These are phyloP conservation scores for Pandemis corylana DNA, from an alignment of 2,888 invertebrate genomes.

Conservation along the genomic window DNA sequence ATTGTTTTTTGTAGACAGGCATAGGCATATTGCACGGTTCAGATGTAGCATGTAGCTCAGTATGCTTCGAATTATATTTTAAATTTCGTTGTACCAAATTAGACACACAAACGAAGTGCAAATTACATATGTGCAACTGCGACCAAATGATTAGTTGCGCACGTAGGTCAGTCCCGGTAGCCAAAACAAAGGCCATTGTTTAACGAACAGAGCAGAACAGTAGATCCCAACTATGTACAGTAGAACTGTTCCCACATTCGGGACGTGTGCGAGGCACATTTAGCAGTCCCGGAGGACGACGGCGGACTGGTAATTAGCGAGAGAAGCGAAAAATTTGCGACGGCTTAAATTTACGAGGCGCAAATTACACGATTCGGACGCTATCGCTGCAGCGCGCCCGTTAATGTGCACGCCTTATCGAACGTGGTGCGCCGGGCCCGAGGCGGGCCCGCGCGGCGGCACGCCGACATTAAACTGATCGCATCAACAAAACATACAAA, in stretches of 20 bases:
- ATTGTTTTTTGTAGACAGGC: background rate
- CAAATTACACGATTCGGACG: conserved; percentile 82
- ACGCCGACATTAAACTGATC: conserved; percentile 66
- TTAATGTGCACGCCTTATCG: conserved; percentile 84
- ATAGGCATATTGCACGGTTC: background rate
- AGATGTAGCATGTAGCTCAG: background rate
- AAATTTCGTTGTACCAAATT: background rate
- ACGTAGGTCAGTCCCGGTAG: conserved; percentile 70
- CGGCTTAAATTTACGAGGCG: conserved; percentile 84
- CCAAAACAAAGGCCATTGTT: conserved; percentile 82
- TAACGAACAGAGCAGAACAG: conserved; percentile 66
- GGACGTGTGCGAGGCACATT: conserved; percentile 80
- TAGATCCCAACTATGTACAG: conserved; percentile 60
- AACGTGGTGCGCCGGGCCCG: conserved; percentile 60
- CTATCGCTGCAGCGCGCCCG: conserved; percentile 79
- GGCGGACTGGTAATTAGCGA: conserved; percentile 82
- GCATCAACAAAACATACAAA: conserved; percentile 65
- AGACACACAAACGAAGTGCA: conserved; percentile 9
- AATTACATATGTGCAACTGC: conserved; percentile 50
- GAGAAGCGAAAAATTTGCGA: conserved; percentile 84
- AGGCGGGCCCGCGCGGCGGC: conserved; percentile 46
- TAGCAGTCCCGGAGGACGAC: conserved; percentile 80
- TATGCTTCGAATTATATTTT: background rate
- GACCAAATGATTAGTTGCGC: conserved; percentile 64
- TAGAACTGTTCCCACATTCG: conserved; percentile 76